These are phyloP conservation scores for Torymus auratus DNA, from an alignment of 2,888 invertebrate genomes.

Conservation along the genomic window DNA sequence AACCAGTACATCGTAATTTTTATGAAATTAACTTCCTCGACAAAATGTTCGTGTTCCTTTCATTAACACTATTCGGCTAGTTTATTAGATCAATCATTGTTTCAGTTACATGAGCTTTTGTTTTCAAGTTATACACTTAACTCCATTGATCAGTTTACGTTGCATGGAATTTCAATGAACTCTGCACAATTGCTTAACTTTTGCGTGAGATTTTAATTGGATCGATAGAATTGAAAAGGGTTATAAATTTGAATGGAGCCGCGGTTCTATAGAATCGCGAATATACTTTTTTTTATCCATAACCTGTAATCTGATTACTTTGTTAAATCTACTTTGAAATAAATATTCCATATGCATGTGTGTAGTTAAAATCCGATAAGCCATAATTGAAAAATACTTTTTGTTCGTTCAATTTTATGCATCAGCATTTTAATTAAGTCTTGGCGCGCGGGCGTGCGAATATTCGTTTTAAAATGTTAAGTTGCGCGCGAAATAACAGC, in stretches of 20 bases:
- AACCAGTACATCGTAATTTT: too few relatives aligned
- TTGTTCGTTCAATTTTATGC: slow-evolving; percentile 17
- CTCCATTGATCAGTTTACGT: not conserved
- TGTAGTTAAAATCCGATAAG: slow-evolving; percentile 37
- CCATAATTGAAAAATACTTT: slow-evolving; percentile 25
- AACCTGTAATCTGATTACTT: slow-evolving; percentile 33
- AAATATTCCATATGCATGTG: slow-evolving; percentile 30
- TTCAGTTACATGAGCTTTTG: too few relatives aligned
- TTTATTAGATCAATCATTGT: too few relatives aligned
- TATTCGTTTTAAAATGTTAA: slow-evolving; percentile 22
- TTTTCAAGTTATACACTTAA: too few relatives aligned
- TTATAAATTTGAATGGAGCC: slow-evolving; percentile 18
- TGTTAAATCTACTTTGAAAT: slow-evolving; percentile 43
- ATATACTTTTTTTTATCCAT: slow-evolving; percentile 11
- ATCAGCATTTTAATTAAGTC: slow-evolving; percentile 9
- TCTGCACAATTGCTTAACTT: slow-evolving; percentile 33
- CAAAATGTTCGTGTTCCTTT: too few relatives aligned
- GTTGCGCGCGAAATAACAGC: not conserved
- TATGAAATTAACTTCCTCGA: too few relatives aligned
- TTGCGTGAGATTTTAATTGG: slow-evolving; percentile 45
- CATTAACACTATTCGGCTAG: too few relatives aligned
- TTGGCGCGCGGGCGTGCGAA: not conserved
- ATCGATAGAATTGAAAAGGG: slow-evolving; percentile 32
- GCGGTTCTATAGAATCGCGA: not conserved
- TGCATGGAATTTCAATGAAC: not conserved